Evolutionary conservation across 2,797 vertebrate genomes (phyloP).

Genomic region (Gymnothorax javanicus): DNA sequence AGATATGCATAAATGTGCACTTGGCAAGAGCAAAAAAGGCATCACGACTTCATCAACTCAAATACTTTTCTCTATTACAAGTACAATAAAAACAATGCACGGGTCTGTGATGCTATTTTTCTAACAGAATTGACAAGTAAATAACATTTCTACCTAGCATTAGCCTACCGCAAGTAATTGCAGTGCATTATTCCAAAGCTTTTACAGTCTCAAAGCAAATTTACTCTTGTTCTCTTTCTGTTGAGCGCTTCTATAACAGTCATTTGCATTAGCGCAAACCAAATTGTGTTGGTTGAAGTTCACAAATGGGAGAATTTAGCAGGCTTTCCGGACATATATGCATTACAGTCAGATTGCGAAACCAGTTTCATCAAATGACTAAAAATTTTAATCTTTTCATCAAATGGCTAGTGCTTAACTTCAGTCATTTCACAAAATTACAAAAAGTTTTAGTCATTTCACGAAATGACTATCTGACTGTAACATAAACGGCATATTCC

Average conservation of each 20-base stretch:
- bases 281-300: not conserved
- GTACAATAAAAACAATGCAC: not conserved
- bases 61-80: not conserved
- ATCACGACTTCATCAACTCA: constrained; percentile 32
- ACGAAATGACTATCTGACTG: too few species aligned
- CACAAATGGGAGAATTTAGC: not conserved
- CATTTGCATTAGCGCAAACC: not conserved
- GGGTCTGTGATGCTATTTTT: not conserved
- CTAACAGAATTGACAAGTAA: not conserved
- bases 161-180: not conserved
- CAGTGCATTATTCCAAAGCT: not conserved
- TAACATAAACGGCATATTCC: not conserved
- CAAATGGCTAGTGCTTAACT: too few species aligned
- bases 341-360: not conserved
- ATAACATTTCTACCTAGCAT: not conserved
- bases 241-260: not conserved
- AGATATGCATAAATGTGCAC: not conserved
- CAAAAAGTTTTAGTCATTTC: too few species aligned
- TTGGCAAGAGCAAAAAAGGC: constrained; percentile 24
- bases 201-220: not conserved
- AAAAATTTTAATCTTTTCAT: too few species aligned
- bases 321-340: not conserved
- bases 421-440: too few species aligned
- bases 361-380: too few species aligned
- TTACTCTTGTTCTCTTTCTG: not conserved